A percentile compares a stretch with the other conserved stretches of the same genome.
Conservation (phyloP, 1,140 invertebrate genomes). For the Thereuonema tuberculata region DNA sequence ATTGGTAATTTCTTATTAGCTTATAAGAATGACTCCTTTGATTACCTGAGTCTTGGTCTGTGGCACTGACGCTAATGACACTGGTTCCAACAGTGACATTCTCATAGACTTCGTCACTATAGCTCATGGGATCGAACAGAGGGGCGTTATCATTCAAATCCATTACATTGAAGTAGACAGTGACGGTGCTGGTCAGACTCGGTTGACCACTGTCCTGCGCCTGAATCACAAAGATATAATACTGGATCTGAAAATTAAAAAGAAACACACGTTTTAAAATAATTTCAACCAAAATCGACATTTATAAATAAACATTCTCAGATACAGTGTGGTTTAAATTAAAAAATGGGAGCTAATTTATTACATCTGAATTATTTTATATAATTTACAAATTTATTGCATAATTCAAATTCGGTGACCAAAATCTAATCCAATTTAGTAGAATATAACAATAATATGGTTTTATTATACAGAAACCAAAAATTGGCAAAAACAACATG, state of each 20-base stretch:
- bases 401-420: too few species aligned
- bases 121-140: conserved; percentile 76
- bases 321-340: not conserved
- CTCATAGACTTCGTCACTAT: conserved; percentile 73
- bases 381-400: too few species aligned
- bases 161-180: conserved; percentile 82
- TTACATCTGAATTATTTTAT: too few species aligned
- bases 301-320: not conserved
- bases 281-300: too few species aligned
- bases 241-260: conserved; percentile 64
- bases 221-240: conserved; percentile 83
- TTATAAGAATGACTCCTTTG: too few species aligned
- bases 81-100: conserved; percentile 62
- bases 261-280: not conserved
- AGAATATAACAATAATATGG: too few species aligned
- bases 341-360: too few species aligned
- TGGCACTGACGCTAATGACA: conserved; percentile 69
- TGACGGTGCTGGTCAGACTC: conserved; percentile 73
- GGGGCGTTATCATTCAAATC: conserved; percentile 93
- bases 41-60: conserved; percentile 80
- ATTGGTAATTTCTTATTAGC: too few species aligned
- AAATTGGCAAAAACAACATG: too few species aligned
- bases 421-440: too few species aligned
- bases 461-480: too few species aligned
- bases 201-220: conserved; percentile 79